Evolutionary conservation across 1,140 invertebrate species (phyloP).

Genomic region (Brachionus asplanchnoidis): DNA sequence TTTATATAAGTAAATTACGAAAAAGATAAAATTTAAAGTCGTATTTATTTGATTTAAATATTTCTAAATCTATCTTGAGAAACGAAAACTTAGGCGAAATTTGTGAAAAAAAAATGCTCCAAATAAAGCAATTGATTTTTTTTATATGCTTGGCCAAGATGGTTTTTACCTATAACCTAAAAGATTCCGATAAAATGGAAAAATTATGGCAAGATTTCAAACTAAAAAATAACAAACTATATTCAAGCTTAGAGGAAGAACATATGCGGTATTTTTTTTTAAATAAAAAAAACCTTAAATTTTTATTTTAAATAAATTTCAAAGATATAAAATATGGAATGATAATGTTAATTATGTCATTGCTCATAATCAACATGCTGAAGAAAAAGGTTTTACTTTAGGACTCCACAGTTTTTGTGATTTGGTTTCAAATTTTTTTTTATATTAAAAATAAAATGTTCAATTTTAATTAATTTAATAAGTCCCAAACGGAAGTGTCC

Average conservation of each 20-base stretch:
- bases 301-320: not conserved
- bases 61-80: not conserved
- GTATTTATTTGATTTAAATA: not conserved
- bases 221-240: conserved; percentile 17
- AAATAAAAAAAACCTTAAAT: not conserved
- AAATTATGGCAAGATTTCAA: conserved; percentile 29
- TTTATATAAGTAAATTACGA: not conserved
- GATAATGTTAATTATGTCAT: conserved; percentile 12
- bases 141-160: not conserved
- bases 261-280: not conserved
- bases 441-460: not conserved
- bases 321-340: conserved; percentile 14
- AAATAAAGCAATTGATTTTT: not conserved
- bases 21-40: not conserved
- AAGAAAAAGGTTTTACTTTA: not conserved
- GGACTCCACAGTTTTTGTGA: conserved; percentile 31
- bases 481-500: conserved; percentile 4
- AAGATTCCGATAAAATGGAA: not conserved
- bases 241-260: not conserved
- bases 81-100: not conserved
- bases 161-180: not conserved
- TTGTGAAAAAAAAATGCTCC: not conserved
- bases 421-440: not conserved
- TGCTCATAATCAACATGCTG: not conserved
- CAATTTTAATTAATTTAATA: not conserved